Conservation (phyloP, 1,140 invertebrate species). For the Pachyrhynchus sulphureomaculatus region DNA sequence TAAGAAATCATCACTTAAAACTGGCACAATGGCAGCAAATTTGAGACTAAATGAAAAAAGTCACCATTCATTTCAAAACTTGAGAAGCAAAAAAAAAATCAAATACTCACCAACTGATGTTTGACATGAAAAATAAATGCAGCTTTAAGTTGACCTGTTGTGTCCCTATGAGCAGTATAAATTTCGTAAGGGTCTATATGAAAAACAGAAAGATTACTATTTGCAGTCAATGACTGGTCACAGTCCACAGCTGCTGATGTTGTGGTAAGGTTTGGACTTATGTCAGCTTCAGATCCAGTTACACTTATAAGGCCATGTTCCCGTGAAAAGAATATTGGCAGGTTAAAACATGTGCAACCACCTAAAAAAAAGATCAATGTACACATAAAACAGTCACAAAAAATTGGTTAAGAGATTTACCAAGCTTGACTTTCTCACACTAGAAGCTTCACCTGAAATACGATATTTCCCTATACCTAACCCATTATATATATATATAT, state of each 20-base stretch:
- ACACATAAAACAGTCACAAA: neutral
- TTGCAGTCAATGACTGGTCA: constrained; percentile 22
- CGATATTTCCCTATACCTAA: no score
- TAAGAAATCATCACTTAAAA: no score
- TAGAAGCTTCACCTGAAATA: no score
- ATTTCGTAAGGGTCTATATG: constrained; percentile 75
- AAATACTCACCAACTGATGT: constrained; percentile 51
- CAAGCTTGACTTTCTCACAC: no score
- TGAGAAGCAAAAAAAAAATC: no score
- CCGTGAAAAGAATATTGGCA: constrained; percentile 68
- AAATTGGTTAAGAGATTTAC: neutral
- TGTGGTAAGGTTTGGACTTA: neutral
- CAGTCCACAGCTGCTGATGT: constrained; percentile 29
- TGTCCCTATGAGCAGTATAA: constrained; percentile 62
- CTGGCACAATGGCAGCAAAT: no score
- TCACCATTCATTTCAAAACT: no score
- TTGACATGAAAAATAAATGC: constrained; percentile 73
- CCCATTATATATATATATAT: no score
- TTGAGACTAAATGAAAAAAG: no score
- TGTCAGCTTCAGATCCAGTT: neutral
- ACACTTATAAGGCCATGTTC: constrained; percentile 64
- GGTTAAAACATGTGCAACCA: constrained; percentile 62
- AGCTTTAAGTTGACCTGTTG: constrained; percentile 68
- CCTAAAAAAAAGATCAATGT: constrained; percentile 55
- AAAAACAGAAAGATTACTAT: constrained; percentile 64